Evolutionary conservation across 2,797 vertebrate species (phyloP).

Genomic region (Anguilla marmorata): DNA sequence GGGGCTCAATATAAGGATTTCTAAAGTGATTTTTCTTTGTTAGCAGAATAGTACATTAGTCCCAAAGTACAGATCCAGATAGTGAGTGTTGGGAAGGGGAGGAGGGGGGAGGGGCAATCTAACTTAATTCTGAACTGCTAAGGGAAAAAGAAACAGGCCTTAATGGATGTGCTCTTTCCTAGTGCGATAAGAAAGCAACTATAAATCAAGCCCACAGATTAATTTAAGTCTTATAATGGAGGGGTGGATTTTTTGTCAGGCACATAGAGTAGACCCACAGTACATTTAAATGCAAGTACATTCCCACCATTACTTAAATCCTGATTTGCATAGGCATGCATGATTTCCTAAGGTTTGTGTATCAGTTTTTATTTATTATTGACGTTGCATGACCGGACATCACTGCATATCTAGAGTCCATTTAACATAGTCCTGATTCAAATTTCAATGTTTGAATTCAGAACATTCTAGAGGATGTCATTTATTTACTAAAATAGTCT

Average conservation of each 20-base stretch:
- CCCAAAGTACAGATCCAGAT: constrained; percentile 23
- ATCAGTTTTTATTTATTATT: too few relatives aligned
- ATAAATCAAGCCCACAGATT: constrained; percentile 31
- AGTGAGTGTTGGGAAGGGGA: not conserved
- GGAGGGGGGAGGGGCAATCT: not conserved
- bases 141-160: not conserved
- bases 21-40: constrained; percentile 20
- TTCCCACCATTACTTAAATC: not conserved
- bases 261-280: not conserved
- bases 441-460: too few relatives aligned
- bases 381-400: too few relatives aligned
- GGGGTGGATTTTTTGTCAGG: not conserved
- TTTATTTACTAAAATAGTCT: not conserved
- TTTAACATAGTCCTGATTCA: too few relatives aligned
- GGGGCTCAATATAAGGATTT: constrained; percentile 4
- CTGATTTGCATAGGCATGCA: too few relatives aligned
- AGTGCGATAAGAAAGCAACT: constrained; percentile 29
- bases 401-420: too few relatives aligned
- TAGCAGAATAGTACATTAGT: constrained; percentile 19
- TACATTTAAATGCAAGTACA: not conserved
- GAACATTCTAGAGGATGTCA: not conserved
- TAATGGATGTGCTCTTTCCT: constrained; percentile 34
- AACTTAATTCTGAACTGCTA: constrained; percentile 22
- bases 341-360: too few relatives aligned
- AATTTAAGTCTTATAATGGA: not conserved